phyloP scores from a whole-genome alignment of 2,888 invertebrate species.

The Sclerodermus sp. region DNA sequence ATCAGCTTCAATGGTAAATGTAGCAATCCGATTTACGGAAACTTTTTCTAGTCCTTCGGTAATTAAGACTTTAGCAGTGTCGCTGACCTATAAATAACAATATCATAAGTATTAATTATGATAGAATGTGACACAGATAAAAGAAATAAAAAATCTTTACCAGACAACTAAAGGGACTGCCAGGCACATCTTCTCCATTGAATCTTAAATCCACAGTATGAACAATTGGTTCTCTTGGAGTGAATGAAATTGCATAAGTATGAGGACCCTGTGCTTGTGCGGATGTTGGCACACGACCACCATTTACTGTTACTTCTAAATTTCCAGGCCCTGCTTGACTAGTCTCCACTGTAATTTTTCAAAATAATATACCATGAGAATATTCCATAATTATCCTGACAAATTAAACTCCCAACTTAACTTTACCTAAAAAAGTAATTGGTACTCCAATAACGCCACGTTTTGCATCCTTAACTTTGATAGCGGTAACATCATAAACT shows the following conservation, averaged over 20 bases:
- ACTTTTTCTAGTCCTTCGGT: constrained; percentile 85
- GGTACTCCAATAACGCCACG: constrained; percentile 87
- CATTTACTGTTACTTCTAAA: constrained; percentile 96
- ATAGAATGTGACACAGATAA: constrained; percentile 1
- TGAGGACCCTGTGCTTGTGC: constrained; percentile 96
- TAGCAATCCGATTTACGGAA: constrained; percentile 80
- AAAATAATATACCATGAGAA: no score
- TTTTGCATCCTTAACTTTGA: constrained; percentile 89
- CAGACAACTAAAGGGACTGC: constrained; percentile 62
- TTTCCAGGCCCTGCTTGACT: constrained; percentile 98
- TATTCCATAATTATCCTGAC: no score
- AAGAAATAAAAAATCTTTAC: constrained; percentile 36
- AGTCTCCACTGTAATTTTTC: constrained; percentile 77
- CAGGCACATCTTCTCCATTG: constrained; percentile 94
- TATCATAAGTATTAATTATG: background rate
- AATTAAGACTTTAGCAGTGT: constrained; percentile 66
- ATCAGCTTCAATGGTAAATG: constrained; percentile 86
- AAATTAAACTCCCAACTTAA: no score
- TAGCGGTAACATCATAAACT: constrained; percentile 92
- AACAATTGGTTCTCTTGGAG: constrained; percentile 85
- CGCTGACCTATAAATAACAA: constrained; percentile 42
- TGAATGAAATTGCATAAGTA: constrained; percentile 95
- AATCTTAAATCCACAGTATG: constrained; percentile 95
- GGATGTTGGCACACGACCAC: constrained; percentile 93
- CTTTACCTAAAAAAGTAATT: constrained; percentile 82